Percentiles rank a stretch among this genome's conserved stretches.
Evolutionary conservation across 2,113 vertebrate genomes (phyloP).

Genomic region (Plecotus auritus): DNA sequence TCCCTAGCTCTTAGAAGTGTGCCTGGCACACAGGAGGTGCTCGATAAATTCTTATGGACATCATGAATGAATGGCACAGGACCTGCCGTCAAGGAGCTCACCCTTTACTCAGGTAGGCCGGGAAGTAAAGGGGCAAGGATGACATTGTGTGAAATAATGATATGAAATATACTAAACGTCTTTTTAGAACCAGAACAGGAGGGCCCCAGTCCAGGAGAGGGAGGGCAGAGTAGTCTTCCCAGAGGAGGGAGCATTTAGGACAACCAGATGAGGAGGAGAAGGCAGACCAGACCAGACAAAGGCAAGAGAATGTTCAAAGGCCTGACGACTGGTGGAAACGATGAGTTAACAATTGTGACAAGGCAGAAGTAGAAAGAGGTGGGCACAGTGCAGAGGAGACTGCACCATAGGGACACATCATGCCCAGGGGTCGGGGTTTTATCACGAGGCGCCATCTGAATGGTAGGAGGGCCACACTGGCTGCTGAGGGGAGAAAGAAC

Average conservation of each 20-base stretch:
- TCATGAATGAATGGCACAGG: neutral
- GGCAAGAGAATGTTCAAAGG: neutral
- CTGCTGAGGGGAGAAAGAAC: neutral
- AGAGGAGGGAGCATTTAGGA: neutral
- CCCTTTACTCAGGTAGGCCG: neutral
- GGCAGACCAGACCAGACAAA: neutral
- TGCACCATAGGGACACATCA: neutral
- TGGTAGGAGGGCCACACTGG: neutral
- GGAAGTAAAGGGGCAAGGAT: neutral
- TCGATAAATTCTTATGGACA: neutral
- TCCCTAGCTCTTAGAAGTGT: neutral
- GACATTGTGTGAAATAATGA: neutral
- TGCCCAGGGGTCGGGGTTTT: neutral
- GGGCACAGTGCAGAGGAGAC: neutral
- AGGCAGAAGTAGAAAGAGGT: neutral
- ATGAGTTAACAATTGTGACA: neutral
- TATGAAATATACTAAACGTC: neutral
- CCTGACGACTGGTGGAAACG: neutral
- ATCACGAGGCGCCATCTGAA: neutral
- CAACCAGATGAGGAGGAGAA: neutral
- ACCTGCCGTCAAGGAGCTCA: neutral
- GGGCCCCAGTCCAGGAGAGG: neutral
- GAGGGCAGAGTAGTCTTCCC: neutral
- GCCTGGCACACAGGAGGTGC: neutral
- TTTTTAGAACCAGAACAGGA: neutral